These are phyloP conservation scores for Laupala kohalensis DNA, from an alignment of 1,140 invertebrate genomes.

Conservation along the genomic window DNA sequence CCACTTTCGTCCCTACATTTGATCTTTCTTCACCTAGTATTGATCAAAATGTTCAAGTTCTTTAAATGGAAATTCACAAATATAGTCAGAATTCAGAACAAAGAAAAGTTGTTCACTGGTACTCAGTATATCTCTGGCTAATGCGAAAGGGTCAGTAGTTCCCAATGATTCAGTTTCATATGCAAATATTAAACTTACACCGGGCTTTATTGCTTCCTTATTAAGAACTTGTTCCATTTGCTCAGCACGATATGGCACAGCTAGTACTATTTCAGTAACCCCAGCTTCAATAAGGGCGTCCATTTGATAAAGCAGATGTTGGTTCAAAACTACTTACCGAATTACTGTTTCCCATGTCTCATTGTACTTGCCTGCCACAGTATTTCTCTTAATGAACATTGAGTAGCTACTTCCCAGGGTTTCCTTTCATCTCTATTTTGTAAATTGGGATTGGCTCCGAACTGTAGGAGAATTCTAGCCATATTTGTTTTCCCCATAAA, in stretches of 20 bases:
- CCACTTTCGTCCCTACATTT: constrained; percentile 96
- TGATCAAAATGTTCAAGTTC: constrained; percentile 88
- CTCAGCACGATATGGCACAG: constrained; percentile 96
- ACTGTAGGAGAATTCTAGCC: no score
- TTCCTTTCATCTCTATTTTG: no score
- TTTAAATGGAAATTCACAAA: constrained; percentile 98
- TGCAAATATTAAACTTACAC: constrained; percentile 79
- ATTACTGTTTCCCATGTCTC: no score
- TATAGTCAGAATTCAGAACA: constrained; percentile 97
- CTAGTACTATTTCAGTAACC: constrained; percentile 76
- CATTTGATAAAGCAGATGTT: constrained; percentile 89
- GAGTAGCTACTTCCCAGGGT: no score
- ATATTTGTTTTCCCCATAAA: no score
- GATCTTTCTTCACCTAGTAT: constrained; percentile 92
- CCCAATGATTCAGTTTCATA: constrained; percentile 92
- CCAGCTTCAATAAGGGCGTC: constrained; percentile 80
- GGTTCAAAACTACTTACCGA: no score
- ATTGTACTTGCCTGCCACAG: no score
- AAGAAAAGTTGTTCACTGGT: constrained; percentile 83
- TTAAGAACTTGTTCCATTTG: constrained; percentile 91
- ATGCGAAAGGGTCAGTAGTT: constrained; percentile 95
- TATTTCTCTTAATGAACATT: no score
- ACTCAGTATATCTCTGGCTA: constrained; percentile 65
- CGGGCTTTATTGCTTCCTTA: constrained; percentile 70
- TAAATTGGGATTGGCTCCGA: no score